Percentiles rank a stretch among this genome's conserved stretches.
These are phyloP conservation scores for Gallinago jamesoni DNA, from an alignment of 2,113 vertebrate species.

Conservation along the genomic window DNA sequence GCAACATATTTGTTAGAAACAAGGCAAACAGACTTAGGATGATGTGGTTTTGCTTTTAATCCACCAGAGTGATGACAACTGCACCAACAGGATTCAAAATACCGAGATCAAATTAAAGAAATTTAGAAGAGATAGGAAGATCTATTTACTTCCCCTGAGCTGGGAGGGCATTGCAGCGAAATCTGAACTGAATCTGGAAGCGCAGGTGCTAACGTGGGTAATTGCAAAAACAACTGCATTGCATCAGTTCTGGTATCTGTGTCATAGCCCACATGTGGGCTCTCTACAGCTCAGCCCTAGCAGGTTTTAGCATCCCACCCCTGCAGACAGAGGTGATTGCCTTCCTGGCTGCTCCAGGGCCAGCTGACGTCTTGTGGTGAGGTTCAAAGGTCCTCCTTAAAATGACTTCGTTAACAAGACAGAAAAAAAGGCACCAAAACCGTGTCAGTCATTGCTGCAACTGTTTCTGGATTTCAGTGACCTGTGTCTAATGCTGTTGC, in stretches of 20 bases:
- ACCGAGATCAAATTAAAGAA: not conserved
- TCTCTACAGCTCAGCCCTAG: not conserved
- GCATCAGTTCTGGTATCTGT: not conserved
- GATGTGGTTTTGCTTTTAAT: not conserved
- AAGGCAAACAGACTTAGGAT: not conserved
- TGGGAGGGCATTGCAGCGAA: not conserved
- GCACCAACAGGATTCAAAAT: conserved; percentile 21
- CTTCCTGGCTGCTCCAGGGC: rapidly evolving
- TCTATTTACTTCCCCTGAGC: not conserved
- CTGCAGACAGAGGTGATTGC: not conserved
- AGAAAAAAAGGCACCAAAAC: not conserved
- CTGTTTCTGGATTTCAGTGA: not conserved
- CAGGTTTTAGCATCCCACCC: not conserved
- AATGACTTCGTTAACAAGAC: not conserved
- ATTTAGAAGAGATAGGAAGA: not conserved
- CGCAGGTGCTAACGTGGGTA: not conserved
- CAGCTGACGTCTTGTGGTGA: rapidly evolving
- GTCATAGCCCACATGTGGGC: not conserved
- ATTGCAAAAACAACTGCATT: not conserved
- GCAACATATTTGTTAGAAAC: conserved; percentile 72
- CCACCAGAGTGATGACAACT: not conserved
- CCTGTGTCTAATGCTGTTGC: not conserved
- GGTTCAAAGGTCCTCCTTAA: not conserved
- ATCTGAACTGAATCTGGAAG: not conserved
- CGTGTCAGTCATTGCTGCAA: not conserved